phyloP scores from a whole-genome alignment of 2,797 vertebrate genomes.

The Stomatorhinus walkeri region DNA sequence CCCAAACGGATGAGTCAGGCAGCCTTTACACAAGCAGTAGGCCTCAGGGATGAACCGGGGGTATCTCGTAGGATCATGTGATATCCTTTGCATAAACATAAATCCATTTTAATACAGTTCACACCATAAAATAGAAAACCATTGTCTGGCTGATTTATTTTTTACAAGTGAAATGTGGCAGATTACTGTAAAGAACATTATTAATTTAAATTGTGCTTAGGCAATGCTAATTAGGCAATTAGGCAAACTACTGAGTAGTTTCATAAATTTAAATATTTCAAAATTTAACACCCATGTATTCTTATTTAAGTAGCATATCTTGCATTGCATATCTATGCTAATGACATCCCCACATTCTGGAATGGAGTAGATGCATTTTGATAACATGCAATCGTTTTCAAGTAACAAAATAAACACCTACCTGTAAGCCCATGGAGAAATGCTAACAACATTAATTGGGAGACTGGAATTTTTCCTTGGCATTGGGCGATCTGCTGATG shows the following conservation, averaged over 20 bases:
- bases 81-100: slow-evolving; percentile 60
- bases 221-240: neutral
- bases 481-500: slow-evolving; percentile 46
- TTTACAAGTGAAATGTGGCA: neutral
- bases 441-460: slow-evolving; percentile 80
- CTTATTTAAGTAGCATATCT: neutral
- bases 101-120: neutral
- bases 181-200: neutral
- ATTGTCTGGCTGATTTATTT: neutral
- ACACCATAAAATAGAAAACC: neutral
- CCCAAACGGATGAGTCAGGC: slow-evolving; percentile 64
- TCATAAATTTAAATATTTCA: neutral
- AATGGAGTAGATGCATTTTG: neutral
- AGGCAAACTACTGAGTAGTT: neutral
- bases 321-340: neutral
- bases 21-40: slow-evolving; percentile 86
- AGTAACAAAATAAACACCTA: slow-evolving; percentile 41
- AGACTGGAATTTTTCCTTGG: slow-evolving; percentile 58
- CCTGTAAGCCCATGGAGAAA: slow-evolving; percentile 93
- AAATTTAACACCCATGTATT: neutral
- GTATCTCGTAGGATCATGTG: slow-evolving; percentile 71
- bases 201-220: neutral
- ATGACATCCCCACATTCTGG: neutral
- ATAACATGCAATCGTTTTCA: neutral
- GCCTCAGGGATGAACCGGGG: slow-evolving; percentile 86